Conservation (phyloP, 2,113 vertebrate genomes). For the Cyphomyrus discorhynchus region DNA sequence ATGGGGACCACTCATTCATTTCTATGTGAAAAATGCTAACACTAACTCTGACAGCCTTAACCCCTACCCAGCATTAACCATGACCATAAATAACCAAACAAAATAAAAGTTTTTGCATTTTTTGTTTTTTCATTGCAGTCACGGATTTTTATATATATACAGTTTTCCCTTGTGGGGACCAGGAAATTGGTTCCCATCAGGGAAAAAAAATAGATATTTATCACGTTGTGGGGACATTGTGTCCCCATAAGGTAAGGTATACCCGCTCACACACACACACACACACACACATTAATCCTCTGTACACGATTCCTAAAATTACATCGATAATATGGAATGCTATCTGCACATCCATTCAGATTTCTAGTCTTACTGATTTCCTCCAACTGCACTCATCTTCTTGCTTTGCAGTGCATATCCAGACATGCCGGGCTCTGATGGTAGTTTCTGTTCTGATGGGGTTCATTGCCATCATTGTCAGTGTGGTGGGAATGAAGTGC, state of each 20-base stretch:
- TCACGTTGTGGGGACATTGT: too few species aligned
- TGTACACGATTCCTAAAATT: background rate
- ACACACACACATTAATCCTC: background rate
- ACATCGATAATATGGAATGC: background rate
- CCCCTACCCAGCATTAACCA: too few species aligned
- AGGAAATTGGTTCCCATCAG: too few species aligned
- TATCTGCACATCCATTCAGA: background rate
- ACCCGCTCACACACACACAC: background rate
- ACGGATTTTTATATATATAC: too few species aligned
- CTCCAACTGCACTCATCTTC: background rate
- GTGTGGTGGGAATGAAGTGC: conserved; percentile 94
- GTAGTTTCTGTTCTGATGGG: conserved; percentile 87
- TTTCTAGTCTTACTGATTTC: background rate
- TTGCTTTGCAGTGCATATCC: conserved; percentile 76
- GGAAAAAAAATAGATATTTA: too few species aligned
- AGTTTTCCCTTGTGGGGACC: too few species aligned
- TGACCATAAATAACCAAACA: too few species aligned
- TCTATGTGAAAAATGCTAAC: too few species aligned
- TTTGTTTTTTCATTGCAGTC: background rate
- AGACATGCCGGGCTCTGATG: conserved; percentile 91
- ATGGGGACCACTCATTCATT: too few species aligned
- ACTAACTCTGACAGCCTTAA: too few species aligned
- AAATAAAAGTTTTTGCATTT: background rate
- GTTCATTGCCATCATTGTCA: conserved; percentile 82
- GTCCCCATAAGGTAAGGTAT: too few species aligned